Evolutionary conservation across 2,888 invertebrate genomes (phyloP).

Genomic region (Hirtodrosophila trivittata): DNA sequence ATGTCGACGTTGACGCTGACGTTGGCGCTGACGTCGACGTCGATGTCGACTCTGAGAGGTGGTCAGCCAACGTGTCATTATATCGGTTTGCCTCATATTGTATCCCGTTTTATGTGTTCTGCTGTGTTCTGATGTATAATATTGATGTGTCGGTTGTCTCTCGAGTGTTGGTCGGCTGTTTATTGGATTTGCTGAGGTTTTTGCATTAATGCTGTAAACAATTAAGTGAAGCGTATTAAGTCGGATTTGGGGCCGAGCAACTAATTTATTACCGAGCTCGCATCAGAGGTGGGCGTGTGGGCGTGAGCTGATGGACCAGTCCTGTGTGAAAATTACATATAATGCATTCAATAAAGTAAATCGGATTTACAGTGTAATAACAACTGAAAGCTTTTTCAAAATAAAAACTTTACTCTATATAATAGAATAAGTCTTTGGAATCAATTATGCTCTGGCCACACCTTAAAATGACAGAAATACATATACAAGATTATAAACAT

Average conservation of each 20-base stretch:
- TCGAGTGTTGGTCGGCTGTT: slow-evolving; percentile 48
- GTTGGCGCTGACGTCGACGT: slow-evolving; percentile 7
- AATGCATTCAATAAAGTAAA: slow-evolving; percentile 8
- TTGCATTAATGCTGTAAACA: slow-evolving; percentile 79
- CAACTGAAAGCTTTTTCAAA: no score
- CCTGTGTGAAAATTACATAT: slow-evolving; percentile 17
- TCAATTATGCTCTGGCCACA: no score
- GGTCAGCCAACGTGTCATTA: slow-evolving; percentile 67
- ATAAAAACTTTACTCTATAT: no score
- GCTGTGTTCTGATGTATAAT: slow-evolving; percentile 37
- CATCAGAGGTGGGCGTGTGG: not conserved
- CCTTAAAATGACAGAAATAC: no score
- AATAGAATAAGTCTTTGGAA: no score
- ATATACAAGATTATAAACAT: no score
- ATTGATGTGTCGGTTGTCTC: slow-evolving; percentile 54
- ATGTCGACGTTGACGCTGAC: slow-evolving; percentile 12
- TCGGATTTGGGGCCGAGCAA: slow-evolving; percentile 69
- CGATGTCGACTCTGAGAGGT: slow-evolving; percentile 13
- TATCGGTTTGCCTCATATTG: slow-evolving; percentile 51
- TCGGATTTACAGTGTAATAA: not conserved
- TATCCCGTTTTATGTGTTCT: slow-evolving; percentile 39
- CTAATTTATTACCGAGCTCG: slow-evolving; percentile 64
- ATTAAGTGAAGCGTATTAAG: slow-evolving; percentile 79
- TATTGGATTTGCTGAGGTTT: slow-evolving; percentile 76
- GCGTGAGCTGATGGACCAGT: not conserved